Base-by-base conservation (phyloP, 2,888 invertebrate species). In the Lottia scabra region DNA sequence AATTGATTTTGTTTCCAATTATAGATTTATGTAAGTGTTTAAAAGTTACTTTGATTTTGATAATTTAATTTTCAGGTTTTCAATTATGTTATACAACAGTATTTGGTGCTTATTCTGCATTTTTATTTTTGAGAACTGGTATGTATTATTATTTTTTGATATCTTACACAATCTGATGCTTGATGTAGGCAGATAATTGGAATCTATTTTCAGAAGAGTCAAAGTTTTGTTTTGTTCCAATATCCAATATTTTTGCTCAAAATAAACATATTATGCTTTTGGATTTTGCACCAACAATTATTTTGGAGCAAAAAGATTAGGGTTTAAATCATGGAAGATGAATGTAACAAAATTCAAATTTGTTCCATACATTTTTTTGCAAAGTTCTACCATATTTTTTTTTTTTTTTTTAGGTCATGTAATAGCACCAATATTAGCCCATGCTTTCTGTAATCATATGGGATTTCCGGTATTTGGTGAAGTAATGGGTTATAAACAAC, bases 381-480 rank as follows among this genome's bases (percentile, higher is more conserved):
- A 19, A 5, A 43, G 13, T 13, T 30, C 69, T 44, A 44, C 43
- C 19, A 26, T 27, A 62, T 44, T 16, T 63, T 74, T 48, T 44
- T 71, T 43, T n/a, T 30, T 75, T 74, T 70, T 90, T 90, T 38
- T 80, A 89, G 89, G 88, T 48, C 97, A 98, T 89, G 93, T 98
- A 82, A 91, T 94, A 23, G 95, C 97, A 0, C 95, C 96, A 3
- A 93, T 97, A 81, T 90, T 96, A 19, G 96, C 94, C 1, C 98
- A 98, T 89, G 94, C 96, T 45, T 97, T 97, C 89, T 98, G 98
- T 90, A 98, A 98, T 90, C 95, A 96, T 90, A 97, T 98, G 96
- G 98, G 98, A 10, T 94, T 98, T 86, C 98, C 98, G 0, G 95
- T 97, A 88, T 92, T 98, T 78, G 91, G 92, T 3, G 96, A 95